Base-by-base conservation (phyloP, 2,797 vertebrate genomes). In the Esox lucius region DNA sequence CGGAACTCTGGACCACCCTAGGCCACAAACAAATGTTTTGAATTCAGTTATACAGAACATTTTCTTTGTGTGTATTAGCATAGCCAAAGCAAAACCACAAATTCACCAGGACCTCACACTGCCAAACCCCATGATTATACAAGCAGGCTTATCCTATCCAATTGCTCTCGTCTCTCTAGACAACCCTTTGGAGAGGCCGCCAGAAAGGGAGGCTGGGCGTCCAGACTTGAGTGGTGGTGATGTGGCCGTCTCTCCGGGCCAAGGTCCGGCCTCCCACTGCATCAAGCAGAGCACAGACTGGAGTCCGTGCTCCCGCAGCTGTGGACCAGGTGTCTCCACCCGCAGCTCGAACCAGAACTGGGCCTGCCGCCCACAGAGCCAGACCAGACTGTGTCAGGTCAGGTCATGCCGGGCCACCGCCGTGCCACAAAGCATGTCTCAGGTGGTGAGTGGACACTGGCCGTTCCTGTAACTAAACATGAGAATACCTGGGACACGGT, bases 231-330 rank as follows among this genome's bases (percentile, higher is more conserved):
- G 22, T 24, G 56, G 22, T 24, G 56, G 22, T 16, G 24, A 68
- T 16, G 75, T 72, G 0, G 17, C 73, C 24, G 72, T 11, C 0
- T 19, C n/a, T 0, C 64, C 42, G 35, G 80, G 73, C 26, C 67
- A 62, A 26, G 79, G 72, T n/a, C 48, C 74, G 0, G 64, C 62
- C 28, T 78, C 82, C 70, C 84, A 84, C 81, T 86, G 83, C 5
- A 76, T 84, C 5, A 90, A 90, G 17, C 94, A 94, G 93, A 83
- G 87, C 81, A 94, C 94, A 0, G 92, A 91, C 72, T 96, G 95
- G 95, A 91, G 94, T 1, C 77, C 94, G 76, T 96, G 96, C 79
- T 96, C 95, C 0, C 81, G 81, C 81, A 94, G 90, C 83, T 96
- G 95, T 1, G 95, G 95, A 13, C 28, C 94, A 67, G 96, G 95